Conservation (phyloP, 2,797 vertebrate genomes). For the Picus viridis region DNA sequence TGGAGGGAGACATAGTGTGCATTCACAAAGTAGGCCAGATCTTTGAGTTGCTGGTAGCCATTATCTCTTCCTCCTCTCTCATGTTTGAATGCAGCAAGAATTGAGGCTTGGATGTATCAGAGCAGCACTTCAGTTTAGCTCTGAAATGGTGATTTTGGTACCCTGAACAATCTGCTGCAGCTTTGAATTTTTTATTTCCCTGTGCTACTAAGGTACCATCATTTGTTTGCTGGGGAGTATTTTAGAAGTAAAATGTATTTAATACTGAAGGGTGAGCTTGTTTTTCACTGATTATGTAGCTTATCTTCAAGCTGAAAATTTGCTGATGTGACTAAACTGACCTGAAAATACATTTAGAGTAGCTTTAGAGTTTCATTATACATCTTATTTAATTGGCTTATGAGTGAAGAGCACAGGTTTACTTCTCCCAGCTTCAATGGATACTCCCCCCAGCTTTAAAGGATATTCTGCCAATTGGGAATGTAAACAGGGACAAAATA, state of each 20-base stretch:
- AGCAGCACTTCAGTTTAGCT: background rate
- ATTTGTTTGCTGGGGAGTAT: background rate
- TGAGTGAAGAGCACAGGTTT: background rate
- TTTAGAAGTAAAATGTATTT: background rate
- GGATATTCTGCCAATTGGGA: background rate
- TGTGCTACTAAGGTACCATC: background rate
- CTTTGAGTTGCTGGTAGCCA: background rate
- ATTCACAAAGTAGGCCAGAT: background rate
- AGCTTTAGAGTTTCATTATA: background rate
- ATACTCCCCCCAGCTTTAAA: background rate
- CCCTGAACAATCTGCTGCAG: background rate
- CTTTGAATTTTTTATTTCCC: background rate
- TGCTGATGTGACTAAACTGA: background rate
- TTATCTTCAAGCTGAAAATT: background rate
- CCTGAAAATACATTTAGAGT: background rate
- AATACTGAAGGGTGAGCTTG: background rate
- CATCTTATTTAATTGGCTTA: background rate
- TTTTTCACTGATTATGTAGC: background rate
- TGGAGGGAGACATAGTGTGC: accelerated
- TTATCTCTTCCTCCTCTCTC: background rate
- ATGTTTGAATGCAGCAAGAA: background rate
- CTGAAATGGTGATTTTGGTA: background rate
- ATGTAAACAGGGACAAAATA: background rate
- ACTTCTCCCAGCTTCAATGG: background rate
- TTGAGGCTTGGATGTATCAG: accelerated